These are phyloP conservation scores for Labroides dimidiatus DNA, from an alignment of 2,797 vertebrate genomes.

Conservation along the genomic window DNA sequence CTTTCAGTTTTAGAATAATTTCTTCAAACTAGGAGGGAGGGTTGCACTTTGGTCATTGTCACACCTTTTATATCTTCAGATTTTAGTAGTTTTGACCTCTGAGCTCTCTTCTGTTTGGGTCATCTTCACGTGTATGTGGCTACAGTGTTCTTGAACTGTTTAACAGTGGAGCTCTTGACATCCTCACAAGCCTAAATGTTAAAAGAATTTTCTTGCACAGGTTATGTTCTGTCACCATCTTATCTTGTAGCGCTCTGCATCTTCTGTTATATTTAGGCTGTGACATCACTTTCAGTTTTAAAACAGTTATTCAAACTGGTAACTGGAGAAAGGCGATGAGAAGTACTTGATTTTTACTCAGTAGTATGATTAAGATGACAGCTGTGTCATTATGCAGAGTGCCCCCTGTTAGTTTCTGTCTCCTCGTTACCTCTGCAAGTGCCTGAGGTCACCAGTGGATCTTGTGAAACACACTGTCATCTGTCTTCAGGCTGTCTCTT, in stretches of 20 bases:
- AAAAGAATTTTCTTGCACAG: not conserved
- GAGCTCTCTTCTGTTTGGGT: not conserved
- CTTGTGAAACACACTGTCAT: conserved; percentile 66
- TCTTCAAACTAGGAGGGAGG: no score
- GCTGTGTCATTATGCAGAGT: conserved; percentile 47
- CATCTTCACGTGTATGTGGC: not conserved
- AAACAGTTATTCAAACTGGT: conserved; percentile 5
- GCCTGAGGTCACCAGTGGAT: conserved; percentile 53
- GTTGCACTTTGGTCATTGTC: no score
- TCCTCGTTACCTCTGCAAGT: conserved; percentile 55
- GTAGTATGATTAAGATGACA: conserved; percentile 43
- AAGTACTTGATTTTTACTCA: conserved; percentile 28
- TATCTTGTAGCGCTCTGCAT: not conserved
- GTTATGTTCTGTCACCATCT: not conserved
- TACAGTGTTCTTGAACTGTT: conserved; percentile 1
- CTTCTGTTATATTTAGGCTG: not conserved
- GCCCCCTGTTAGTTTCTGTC: conserved; percentile 39
- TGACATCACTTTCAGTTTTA: not conserved
- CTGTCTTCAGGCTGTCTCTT: conserved; percentile 61
- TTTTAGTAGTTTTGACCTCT: not conserved
- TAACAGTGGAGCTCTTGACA: not conserved
- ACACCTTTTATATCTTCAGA: not conserved
- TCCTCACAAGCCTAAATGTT: not conserved
- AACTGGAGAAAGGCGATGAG: conserved; percentile 9
- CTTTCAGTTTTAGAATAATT: no score